phyloP scores from a whole-genome alignment of 2,888 invertebrate species.

The Pseudanteris insignis region DNA sequence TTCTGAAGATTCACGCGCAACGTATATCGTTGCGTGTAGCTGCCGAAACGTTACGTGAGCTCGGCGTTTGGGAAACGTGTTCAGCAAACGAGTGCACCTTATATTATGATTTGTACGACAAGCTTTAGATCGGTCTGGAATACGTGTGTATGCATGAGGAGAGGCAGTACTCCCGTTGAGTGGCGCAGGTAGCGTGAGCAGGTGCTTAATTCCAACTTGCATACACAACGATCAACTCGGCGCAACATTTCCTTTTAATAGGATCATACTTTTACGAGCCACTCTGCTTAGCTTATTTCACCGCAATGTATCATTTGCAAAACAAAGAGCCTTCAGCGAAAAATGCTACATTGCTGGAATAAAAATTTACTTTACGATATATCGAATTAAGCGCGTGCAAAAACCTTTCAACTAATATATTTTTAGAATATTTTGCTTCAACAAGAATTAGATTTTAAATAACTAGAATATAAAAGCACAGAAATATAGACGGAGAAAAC shows the following conservation, averaged over 20 bases:
- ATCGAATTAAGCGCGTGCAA: no score
- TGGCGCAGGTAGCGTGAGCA: constrained; percentile 37
- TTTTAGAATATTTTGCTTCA: no score
- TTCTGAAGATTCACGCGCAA: constrained; percentile 2
- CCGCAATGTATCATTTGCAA: constrained; percentile 48
- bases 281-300: constrained; percentile 54
- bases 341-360: background rate
- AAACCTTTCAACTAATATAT: no score
- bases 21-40: constrained; percentile 2
- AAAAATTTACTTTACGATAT: no score
- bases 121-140: constrained; percentile 21
- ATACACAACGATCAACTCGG: constrained; percentile 26
- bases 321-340: constrained; percentile 12
- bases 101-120: constrained; percentile 38
- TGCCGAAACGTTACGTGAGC: constrained; percentile 9
- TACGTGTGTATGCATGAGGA: constrained; percentile 18
- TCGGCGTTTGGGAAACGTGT: constrained; percentile 33
- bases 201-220: constrained; percentile 38
- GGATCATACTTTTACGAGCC: constrained; percentile 54
- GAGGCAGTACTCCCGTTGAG: constrained; percentile 24
- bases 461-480: no score
- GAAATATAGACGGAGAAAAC: no score
- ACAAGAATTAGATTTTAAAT: no score
- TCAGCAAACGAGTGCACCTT: constrained; percentile 32
- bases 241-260: constrained; percentile 51